Evolutionary conservation across 2,113 vertebrate genomes (phyloP).

Genomic region (Fukomys damarensis): DNA sequence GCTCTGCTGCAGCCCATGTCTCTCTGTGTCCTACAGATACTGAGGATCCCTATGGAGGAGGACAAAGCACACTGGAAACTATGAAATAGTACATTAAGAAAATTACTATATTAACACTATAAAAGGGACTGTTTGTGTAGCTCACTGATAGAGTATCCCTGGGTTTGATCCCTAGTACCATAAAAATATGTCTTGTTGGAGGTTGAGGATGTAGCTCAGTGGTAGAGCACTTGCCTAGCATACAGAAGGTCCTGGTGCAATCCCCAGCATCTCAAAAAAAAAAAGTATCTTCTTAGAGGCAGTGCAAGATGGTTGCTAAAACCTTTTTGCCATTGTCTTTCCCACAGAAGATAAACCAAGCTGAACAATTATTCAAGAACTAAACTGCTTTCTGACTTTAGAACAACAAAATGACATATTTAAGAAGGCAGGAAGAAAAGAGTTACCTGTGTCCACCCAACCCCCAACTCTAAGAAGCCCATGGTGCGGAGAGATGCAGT

Average conservation of each 20-base stretch:
- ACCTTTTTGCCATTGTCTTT: not conserved
- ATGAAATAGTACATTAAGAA: not conserved
- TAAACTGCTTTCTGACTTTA: not conserved
- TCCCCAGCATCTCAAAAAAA: not conserved
- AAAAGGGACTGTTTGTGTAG: not conserved
- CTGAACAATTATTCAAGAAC: not conserved
- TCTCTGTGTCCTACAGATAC: not conserved
- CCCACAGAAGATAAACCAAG: not conserved
- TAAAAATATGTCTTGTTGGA: not conserved
- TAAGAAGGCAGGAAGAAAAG: not conserved
- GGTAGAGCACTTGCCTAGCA: not conserved
- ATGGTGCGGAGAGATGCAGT: not conserved
- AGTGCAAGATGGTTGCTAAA: not conserved
- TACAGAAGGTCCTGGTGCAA: not conserved
- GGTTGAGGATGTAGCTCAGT: not conserved
- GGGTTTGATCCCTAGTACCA: not conserved
- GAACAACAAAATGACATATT: not conserved
- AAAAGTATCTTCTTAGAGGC: not conserved
- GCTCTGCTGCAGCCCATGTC: not conserved
- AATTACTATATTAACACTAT: not conserved
- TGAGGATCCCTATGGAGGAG: not conserved
- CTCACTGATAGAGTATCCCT: not conserved
- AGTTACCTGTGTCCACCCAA: not conserved
- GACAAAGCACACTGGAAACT: not conserved
- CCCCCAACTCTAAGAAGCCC: not conserved